Evolutionary conservation across 2,888 invertebrate species (phyloP).

Genomic region (Agonopterix alstromeriana): DNA sequence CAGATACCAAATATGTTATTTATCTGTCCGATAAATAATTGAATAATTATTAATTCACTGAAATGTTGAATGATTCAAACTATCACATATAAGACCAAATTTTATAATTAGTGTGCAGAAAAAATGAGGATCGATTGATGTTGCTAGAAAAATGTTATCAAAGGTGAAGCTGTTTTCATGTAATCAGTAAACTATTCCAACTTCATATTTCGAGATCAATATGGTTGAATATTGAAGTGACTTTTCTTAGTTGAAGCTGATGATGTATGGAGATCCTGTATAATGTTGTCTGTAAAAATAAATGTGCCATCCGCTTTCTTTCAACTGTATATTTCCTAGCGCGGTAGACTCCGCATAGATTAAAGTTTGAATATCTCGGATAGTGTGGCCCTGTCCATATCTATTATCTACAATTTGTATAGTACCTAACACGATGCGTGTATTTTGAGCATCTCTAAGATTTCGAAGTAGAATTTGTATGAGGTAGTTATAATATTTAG

Average conservation of each 20-base stretch:
- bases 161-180: conserved; percentile 6
- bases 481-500: conserved; percentile 8
- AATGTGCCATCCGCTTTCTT: conserved; percentile 69
- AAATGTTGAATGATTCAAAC: conserved; percentile 29
- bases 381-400: conserved; percentile 54
- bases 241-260: conserved; percentile 26
- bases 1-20: conserved; percentile 35
- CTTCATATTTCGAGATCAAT: conserved; percentile 36
- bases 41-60: conserved; percentile 5
- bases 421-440: conserved; percentile 38
- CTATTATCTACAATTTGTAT: conserved; percentile 36
- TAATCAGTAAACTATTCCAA: background rate
- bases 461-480: conserved; percentile 17
- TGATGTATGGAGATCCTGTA: conserved; percentile 42
- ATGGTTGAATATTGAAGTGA: conserved; percentile 29
- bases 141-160: conserved; percentile 9
- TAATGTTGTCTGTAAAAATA: conserved; percentile 45
- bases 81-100: conserved; percentile 61
- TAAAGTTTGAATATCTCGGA: conserved; percentile 15
- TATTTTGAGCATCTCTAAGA: conserved; percentile 29
- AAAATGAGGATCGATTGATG: conserved; percentile 18
- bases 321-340: conserved; percentile 57
- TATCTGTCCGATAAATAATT: conserved; percentile 21
- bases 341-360: conserved; percentile 19
- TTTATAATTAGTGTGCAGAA: conserved; percentile 32